phyloP scores from a whole-genome alignment of 2,113 vertebrate genomes.

The Psittacula cyanocephala region DNA sequence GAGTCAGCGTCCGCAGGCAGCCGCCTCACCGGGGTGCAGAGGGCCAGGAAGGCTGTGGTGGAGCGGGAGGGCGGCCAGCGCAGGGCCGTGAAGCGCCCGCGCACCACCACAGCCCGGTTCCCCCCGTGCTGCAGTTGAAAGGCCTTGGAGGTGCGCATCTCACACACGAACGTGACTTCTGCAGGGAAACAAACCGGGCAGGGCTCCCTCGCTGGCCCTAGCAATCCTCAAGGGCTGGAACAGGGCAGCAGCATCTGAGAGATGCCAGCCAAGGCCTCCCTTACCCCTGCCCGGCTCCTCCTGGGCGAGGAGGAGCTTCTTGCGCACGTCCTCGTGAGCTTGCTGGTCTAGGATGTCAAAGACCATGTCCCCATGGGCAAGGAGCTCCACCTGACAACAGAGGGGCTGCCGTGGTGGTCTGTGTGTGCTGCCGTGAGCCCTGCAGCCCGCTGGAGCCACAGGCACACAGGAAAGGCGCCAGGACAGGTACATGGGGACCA shows the following conservation, averaged over 20 bases:
- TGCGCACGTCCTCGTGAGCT: background rate
- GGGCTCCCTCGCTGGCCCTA: accelerated
- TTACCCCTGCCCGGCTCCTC: conserved; percentile 53
- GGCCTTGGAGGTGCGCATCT: conserved; percentile 78
- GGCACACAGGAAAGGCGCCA: background rate
- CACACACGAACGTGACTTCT: conserved; percentile 79
- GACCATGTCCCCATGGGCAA: conserved; percentile 47
- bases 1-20: background rate
- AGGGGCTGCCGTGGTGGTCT: background rate
- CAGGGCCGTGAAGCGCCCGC: conserved; percentile 63
- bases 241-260: accelerated
- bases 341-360: conserved; percentile 42
- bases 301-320: conserved; percentile 33
- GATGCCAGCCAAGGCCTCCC: accelerated
- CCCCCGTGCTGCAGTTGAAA: conserved; percentile 68
- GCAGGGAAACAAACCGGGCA: background rate
- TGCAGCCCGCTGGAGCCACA: background rate
- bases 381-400: conserved; percentile 60
- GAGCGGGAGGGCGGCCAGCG: background rate
- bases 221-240: background rate
- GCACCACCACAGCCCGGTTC: conserved; percentile 71
- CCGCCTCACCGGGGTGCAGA: conserved; percentile 75
- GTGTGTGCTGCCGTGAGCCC: accelerated
- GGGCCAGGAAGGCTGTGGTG: conserved; percentile 72
- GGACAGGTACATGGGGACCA: background rate